These are phyloP conservation scores for Ridgeia piscesae DNA, from an alignment of 1,140 invertebrate species.

Conservation along the genomic window DNA sequence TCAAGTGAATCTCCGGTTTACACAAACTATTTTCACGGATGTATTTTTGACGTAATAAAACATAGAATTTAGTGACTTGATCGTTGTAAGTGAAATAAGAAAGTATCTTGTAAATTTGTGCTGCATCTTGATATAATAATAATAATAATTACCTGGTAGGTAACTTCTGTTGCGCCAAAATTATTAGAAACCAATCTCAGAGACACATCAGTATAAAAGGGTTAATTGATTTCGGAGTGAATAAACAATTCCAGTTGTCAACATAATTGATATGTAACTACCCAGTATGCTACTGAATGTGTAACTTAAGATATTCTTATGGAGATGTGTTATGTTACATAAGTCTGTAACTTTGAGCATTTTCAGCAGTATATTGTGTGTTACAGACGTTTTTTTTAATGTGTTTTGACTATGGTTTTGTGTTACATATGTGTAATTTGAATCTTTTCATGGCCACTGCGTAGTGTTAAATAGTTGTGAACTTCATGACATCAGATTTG, in stretches of 20 bases:
- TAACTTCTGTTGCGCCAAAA: too few relatives aligned
- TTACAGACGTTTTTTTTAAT: slow-evolving; percentile 86
- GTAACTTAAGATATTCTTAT: slow-evolving; percentile 87
- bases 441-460: slow-evolving; percentile 91
- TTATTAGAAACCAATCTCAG: too few relatives aligned
- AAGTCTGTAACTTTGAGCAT: slow-evolving; percentile 90
- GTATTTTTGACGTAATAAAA: too few relatives aligned
- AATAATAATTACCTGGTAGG: too few relatives aligned
- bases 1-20: too few relatives aligned
- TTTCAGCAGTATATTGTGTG: slow-evolving; percentile 78
- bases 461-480: slow-evolving; percentile 81
- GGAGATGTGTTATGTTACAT: slow-evolving; percentile 62
- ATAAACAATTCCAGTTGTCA: too few relatives aligned
- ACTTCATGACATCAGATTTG: slow-evolving; percentile 87
- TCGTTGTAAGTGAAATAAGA: background rate
- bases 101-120: background rate
- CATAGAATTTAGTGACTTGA: too few relatives aligned
- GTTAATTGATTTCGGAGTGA: too few relatives aligned
- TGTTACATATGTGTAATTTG: slow-evolving; percentile 63
- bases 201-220: too few relatives aligned
- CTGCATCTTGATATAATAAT: too few relatives aligned
- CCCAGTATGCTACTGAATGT: slow-evolving; percentile 89
- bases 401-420: slow-evolving; percentile 64
- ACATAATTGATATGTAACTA: too few relatives aligned
- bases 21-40: too few relatives aligned